Evolutionary conservation across 2,113 vertebrate species (phyloP), one percentile per base, ranked within the genome.

Genomic region (Lontra canadensis): DNA sequence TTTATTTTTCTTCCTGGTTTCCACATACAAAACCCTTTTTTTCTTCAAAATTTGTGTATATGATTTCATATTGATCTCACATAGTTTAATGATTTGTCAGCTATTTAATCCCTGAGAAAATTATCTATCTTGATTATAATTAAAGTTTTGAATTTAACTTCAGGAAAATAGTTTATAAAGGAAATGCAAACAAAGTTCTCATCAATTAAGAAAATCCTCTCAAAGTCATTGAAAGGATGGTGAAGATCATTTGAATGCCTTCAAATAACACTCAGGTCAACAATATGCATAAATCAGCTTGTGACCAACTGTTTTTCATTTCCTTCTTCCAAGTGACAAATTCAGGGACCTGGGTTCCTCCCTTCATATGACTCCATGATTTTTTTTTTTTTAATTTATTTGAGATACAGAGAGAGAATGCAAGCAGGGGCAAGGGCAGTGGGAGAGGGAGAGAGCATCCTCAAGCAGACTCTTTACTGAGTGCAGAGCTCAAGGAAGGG

Each of bases 301-400:
- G 34, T 13, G 34, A 57, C 36, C 49, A 55, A 81, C 49, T 78
- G 21, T 52, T 20, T 34, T 52, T 52, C 26, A 21, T 31, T 11
- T 4, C 1, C 52, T 36, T 76, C 18, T 14, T 23, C 39, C 31
- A n/a, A 49, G 26, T n/a, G 3, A 13, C 20, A 26, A 76, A 65
- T 71, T 81, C 17, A 47, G 10, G 49, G 57, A 34, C 11, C 4
- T 67, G 44, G 59, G 4, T 10, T 26, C 23, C 6, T 78, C 31
- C 21, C 29, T 12, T 36, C 0, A 0, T 1, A 12, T 5, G 39
- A 6, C 17, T 65, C 17, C 1, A 4, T 14, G 18, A 52, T 1
- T 13, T 47, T 69, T n/a, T 52, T 52, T 67, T n/a, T 13, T n/a
- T n/a, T n/a, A n/a, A 21, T 36, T 69, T n/a, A 69, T n/a, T 69